Evolutionary conservation across 35 echinoderm and acorn worm species (phyloP), one percentile per base, ranked within the genome.

Genomic region (Heliocidaris erythrogramma): DNA sequence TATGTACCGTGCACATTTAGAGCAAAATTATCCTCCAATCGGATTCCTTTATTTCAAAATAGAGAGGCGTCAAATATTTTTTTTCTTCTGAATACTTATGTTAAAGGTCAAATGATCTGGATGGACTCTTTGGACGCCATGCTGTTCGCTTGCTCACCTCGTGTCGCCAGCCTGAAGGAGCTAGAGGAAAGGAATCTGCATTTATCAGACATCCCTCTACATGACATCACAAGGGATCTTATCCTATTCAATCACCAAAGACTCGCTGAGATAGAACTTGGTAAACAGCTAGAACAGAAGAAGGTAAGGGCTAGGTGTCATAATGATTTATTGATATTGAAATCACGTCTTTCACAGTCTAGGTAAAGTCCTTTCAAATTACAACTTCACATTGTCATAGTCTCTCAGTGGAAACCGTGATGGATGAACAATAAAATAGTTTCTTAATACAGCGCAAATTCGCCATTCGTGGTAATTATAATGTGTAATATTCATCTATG

Each of bases 221-320:
- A 99, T 94, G 98, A 99, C 95, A 97, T 97, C 96, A 97, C 97
- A 1, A 93, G 98, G 16, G 98, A 99, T 49, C 95, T 99, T 42
- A 97, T 99, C 42, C 93, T 99, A 13, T 97, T 99, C 94, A 99
- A 99, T 90, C 97, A 99, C 50, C 98, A 99, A 93, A 84, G 98
- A 71, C 87, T 97, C 59, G 98, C 97, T 52, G 98, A 99, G 94
- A 99, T 97, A 47, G 98, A 99, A 90, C 94, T 99, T 29, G 98
- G 97, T 0, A 99, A 99, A 65, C 97, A 97, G 60, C 95, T 99
- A 12, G 97, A 97, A 90, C 96, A 96, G 59, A 99, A 99, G 85
- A 99, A 97, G 91, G 91, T 92, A 48, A 0, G 87, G 18, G 85
- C 9, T 0, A 87, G 35, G 35, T 42, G 35, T 42, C 35, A 42